Evolutionary conservation across 2,113 vertebrate species (phyloP), one percentile per base, ranked within the genome.

Genomic region (Zonotrichia leucophrys): DNA sequence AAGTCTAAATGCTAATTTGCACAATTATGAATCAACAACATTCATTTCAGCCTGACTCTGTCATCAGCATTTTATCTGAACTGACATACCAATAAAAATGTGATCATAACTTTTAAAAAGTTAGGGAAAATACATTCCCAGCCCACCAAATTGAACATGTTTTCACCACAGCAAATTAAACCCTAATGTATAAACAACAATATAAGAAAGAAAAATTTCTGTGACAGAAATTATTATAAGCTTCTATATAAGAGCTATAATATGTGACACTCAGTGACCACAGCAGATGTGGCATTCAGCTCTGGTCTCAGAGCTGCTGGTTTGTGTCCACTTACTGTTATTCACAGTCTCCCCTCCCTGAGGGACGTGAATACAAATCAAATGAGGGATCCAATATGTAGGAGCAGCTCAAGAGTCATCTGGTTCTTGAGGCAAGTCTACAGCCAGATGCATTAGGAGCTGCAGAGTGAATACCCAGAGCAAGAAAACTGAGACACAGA

Each of bases 21-120:
- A 88, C 92, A 83, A 94, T 83, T 95, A 94, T 31, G 88, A 94
- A 89, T 86, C 87, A 95, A 89, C 60, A 91, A 60, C 53, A 83
- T 64, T 90, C 41, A 59, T 93, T 96, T 81, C 79, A 90, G 88
- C 52, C 69, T 80, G 78, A 67, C 72, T 85, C 78, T 90, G 83
- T 83, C 88, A 83, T 58, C 60, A 87, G 39, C 14, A 9, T 44
- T 94, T 92, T 70, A 90, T 89, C 44, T 81, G 73, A 86, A 86
- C 49, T 62, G 60, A 60, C 56, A 78, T 5, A 33, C 23, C 82
- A 90, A 81, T 59, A 68, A 83, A 91, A 94, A 47, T 12, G 47
- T 67, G 82, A 94, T 86, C 70, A 76, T 46, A 76, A 67, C 39
- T 87, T 60, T 46, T 17, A 2, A 79, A 35, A 91, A 83, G 44